Evolutionary conservation across 2,113 vertebrate genomes (phyloP), one percentile per base, ranked within the genome.

Genomic region (Petroica traversi): DNA sequence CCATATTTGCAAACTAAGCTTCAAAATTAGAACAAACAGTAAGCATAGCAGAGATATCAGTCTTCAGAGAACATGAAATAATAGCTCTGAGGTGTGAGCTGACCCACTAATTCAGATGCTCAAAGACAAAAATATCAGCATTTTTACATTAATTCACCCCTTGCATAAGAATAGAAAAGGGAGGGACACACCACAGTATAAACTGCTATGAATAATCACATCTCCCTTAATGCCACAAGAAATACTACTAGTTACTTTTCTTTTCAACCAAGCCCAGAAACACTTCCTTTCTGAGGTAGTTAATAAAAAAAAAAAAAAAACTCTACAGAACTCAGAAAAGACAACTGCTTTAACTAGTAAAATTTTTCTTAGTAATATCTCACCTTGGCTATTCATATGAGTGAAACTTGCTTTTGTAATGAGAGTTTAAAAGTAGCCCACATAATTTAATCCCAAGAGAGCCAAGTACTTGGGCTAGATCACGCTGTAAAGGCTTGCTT

Each of bases 41-140:
- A 90, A 92, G 63, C 67, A 66, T 51, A 71, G 57, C 52, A 34
- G 86, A 92, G 80, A 58, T 58, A 73, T n/a, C 34, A 85, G 80
- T 52, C 86, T 89, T 86, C 48, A 48, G 89, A 91, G 79, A 91
- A 91, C 41, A 29, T 15, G 20, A 89, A 93, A 92, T 91, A 95
- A 94, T 83, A 93, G 85, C 88, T 96, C 90, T 83, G 88, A 96
- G 94, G 94, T 96, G 93, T 71, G 82, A 96, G 59, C 41, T 95
- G 94, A 90, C 93, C 93, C 82, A 85, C 55, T 95, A 97, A 94
- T 90, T 94, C 79, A 86, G 55, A 92, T 80, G 67, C 43, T 90
- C 62, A 48, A 80, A 89, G 92, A 90, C 45, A 92, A 92, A 96
- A 95, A 90, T 80, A 92, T 22, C 68, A 86, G 46, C 48, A 66